Evolutionary conservation across 2,797 vertebrate genomes (phyloP).

Genomic region (Euthynnus affinis): DNA sequence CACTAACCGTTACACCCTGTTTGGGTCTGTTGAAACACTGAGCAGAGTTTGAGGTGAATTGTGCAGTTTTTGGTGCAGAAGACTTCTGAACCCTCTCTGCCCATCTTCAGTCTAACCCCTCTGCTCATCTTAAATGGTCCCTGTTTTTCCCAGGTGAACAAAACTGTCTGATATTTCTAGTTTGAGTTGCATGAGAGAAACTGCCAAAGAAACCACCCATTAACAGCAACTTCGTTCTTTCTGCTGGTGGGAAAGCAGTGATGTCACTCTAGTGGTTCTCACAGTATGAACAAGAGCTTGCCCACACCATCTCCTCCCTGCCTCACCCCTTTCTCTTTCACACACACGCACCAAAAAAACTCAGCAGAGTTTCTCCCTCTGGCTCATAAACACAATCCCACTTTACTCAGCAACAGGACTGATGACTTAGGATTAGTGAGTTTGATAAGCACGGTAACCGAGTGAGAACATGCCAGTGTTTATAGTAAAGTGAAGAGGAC

Average conservation of each 20-base stretch:
- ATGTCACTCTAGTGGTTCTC: slow-evolving; percentile 67
- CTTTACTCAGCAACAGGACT: slow-evolving; percentile 73
- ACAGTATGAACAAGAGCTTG: slow-evolving; percentile 42
- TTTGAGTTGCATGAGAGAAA: slow-evolving; percentile 21
- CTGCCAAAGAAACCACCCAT: slow-evolving; percentile 43
- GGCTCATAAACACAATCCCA: slow-evolving; percentile 65
- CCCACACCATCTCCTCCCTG: slow-evolving; percentile 38
- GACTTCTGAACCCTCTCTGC: neutral
- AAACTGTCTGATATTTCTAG: slow-evolving; percentile 27
- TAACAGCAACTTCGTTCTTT: slow-evolving; percentile 28
- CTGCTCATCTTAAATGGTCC: slow-evolving; percentile 1
- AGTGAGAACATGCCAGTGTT: slow-evolving; percentile 58
- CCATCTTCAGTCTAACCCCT: neutral
- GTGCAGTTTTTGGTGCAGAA: slow-evolving; percentile 7
- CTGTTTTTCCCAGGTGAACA: slow-evolving; percentile 30
- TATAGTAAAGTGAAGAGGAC: slow-evolving; percentile 43
- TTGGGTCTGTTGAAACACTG: neutral
- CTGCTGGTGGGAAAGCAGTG: slow-evolving; percentile 73
- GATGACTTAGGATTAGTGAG: slow-evolving; percentile 67
- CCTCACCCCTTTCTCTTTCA: slow-evolving; percentile 47
- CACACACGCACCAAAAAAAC: slow-evolving; percentile 28
- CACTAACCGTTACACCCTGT: too few species aligned
- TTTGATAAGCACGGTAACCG: slow-evolving; percentile 53
- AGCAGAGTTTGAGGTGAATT: neutral
- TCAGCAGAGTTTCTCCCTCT: slow-evolving; percentile 45